These are phyloP conservation scores for Apotomis turbidana DNA, from an alignment of 2,888 invertebrate species.

Conservation along the genomic window DNA sequence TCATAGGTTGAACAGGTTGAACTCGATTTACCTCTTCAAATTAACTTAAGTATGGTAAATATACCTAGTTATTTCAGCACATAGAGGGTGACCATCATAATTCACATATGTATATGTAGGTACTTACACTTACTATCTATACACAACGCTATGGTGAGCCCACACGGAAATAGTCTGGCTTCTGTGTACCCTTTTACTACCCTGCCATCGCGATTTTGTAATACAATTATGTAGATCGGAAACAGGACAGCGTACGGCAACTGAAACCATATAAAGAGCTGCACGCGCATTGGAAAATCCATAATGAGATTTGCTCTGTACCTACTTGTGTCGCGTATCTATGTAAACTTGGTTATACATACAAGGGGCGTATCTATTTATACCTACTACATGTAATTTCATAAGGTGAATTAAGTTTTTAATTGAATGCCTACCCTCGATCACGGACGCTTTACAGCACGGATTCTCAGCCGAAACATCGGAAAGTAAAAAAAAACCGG, in stretches of 20 bases:
- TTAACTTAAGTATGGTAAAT: no score
- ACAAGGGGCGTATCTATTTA: not conserved
- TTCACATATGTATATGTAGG: not conserved
- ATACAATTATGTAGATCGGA: constrained; percentile 67
- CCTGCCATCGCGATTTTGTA: constrained; percentile 75
- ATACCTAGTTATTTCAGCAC: no score
- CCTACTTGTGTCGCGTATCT: not conserved
- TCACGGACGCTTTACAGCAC: no score
- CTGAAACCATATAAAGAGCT: constrained; percentile 74
- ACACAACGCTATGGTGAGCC: constrained; percentile 18
- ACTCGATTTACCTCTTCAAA: no score
- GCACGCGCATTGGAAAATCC: constrained; percentile 66
- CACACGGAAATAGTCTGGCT: constrained; percentile 42
- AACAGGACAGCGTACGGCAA: constrained; percentile 52
- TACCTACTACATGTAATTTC: not conserved
- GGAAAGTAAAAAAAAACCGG: no score
- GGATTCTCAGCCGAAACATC: no score
- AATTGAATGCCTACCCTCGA: no score
- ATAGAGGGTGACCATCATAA: no score
- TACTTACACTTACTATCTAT: not conserved
- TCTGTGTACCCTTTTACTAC: constrained; percentile 61
- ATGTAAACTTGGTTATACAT: no score
- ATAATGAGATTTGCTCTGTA: constrained; percentile 69
- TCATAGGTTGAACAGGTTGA: no score
- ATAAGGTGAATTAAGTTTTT: no score